Evolutionary conservation across 2,797 vertebrate genomes (phyloP).

Genomic region (Prionace glauca): DNA sequence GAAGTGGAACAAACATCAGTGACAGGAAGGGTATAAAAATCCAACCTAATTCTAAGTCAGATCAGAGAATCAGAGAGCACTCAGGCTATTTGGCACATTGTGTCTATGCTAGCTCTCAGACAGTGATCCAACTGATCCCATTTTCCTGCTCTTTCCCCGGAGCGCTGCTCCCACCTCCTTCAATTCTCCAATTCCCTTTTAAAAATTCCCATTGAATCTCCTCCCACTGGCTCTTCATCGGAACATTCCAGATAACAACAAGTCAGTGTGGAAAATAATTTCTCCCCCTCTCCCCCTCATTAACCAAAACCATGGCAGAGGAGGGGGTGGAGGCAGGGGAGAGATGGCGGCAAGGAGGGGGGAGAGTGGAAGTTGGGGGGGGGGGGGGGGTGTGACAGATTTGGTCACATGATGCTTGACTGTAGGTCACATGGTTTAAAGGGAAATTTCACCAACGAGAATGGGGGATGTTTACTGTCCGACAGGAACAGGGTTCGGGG

Average conservation of each 20-base stretch:
- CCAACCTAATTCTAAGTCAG: not conserved
- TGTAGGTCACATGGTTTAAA: not conserved
- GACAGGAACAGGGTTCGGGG: too few species aligned
- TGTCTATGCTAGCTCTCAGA: not conserved
- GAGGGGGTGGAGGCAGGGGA: conserved; percentile 16
- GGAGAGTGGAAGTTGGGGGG: not conserved
- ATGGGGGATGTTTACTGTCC: too few species aligned
- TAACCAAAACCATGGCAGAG: conserved; percentile 60
- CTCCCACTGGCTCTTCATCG: too few species aligned
- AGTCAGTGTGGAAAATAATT: conserved; percentile 50
- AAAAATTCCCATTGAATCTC: too few species aligned
- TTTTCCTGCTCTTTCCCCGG: not conserved
- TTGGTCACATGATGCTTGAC: not conserved
- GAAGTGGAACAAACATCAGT: not conserved
- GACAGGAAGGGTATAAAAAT: not conserved
- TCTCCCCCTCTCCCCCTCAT: conserved; percentile 51
- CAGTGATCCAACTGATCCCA: not conserved
- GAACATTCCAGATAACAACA: too few species aligned
- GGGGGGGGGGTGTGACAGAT: not conserved
- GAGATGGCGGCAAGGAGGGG: not conserved
- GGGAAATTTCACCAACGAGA: not conserved
- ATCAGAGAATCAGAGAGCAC: not conserved
- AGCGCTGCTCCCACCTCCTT: too few species aligned
- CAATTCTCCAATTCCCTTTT: not conserved
- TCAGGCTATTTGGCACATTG: not conserved